These are phyloP conservation scores for Nomada goodeniana DNA, from an alignment of 2,888 invertebrate genomes.

Conservation along the genomic window DNA sequence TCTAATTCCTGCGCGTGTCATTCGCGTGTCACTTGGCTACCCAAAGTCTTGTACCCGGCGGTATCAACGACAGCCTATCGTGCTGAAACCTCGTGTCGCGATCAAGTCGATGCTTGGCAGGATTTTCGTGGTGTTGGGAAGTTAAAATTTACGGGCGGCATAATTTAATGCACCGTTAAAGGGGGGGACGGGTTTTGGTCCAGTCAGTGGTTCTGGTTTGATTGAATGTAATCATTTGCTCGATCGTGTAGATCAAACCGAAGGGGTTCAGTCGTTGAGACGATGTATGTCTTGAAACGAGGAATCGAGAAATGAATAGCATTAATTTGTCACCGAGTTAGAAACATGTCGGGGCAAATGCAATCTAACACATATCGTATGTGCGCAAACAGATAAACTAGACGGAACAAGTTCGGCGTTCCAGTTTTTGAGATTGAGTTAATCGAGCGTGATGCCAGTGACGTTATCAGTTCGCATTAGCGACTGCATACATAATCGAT, in stretches of 20 bases:
- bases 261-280: too few species aligned
- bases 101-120: not conserved
- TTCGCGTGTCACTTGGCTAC: slow-evolving; percentile 45
- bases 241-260: too few species aligned
- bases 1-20: slow-evolving; percentile 63
- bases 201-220: too few species aligned
- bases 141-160: too few species aligned
- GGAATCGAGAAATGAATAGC: too few species aligned
- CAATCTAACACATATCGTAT: too few species aligned
- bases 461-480: slow-evolving; percentile 19
- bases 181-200: too few species aligned
- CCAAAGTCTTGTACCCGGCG: slow-evolving; percentile 35
- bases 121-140: not conserved
- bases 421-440: slow-evolving; percentile 31
- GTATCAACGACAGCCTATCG: not conserved
- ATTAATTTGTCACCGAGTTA: too few species aligned
- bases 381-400: not conserved
- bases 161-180: too few species aligned
- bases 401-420: not conserved
- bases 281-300: too few species aligned
- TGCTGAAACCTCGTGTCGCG: not conserved
- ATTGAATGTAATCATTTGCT: too few species aligned
- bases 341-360: too few species aligned
- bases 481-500: slow-evolving; percentile 21
- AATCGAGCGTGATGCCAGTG: slow-evolving; percentile 20